Evolutionary conservation across 2,797 vertebrate species (phyloP).

Genomic region (Acrossocheilus wenchowensis): DNA sequence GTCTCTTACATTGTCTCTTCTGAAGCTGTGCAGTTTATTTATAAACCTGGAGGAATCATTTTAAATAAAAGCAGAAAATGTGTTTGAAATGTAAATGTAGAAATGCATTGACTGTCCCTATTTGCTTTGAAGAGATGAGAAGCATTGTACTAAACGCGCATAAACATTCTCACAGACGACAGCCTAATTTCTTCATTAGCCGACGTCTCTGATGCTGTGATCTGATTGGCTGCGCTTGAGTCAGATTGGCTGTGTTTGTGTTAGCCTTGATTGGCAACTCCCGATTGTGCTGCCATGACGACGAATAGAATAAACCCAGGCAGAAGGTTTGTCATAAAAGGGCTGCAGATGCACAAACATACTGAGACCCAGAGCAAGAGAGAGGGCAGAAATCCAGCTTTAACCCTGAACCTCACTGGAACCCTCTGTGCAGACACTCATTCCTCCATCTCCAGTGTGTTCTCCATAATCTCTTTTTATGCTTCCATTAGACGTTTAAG

Average conservation of each 20-base stretch:
- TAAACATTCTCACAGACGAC: slow-evolving; percentile 11
- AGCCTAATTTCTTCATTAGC: slow-evolving; percentile 36
- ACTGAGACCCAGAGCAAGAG: slow-evolving; percentile 7
- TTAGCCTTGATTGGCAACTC: slow-evolving; percentile 39
- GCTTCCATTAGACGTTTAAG: slow-evolving; percentile 71
- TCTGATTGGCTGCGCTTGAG: slow-evolving; percentile 26
- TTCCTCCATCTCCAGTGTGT: slow-evolving; percentile 32
- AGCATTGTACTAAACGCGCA: slow-evolving; percentile 13
- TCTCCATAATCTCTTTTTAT: slow-evolving; percentile 73
- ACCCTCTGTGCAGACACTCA: slow-evolving; percentile 34
- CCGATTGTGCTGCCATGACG: slow-evolving; percentile 43
- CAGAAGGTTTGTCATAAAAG: slow-evolving; percentile 40
- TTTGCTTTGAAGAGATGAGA: slow-evolving; percentile 33
- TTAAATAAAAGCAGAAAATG: slow-evolving; percentile 30
- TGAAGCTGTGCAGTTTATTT: slow-evolving; percentile 17
- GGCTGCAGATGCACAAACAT: slow-evolving; percentile 44
- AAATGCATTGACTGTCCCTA: background rate
- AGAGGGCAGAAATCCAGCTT: slow-evolving; percentile 39
- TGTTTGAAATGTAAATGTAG: slow-evolving; percentile 42
- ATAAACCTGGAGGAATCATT: slow-evolving; percentile 15
- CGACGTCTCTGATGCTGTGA: background rate
- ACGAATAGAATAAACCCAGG: slow-evolving; percentile 36
- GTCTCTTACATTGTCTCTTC: background rate
- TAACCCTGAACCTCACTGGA: slow-evolving; percentile 30
- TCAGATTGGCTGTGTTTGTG: slow-evolving; percentile 29